Evolutionary conservation across 2,113 vertebrate genomes (phyloP), one percentile per base, ranked within the genome.

Genomic region (Aptenodytes patagonicus): DNA sequence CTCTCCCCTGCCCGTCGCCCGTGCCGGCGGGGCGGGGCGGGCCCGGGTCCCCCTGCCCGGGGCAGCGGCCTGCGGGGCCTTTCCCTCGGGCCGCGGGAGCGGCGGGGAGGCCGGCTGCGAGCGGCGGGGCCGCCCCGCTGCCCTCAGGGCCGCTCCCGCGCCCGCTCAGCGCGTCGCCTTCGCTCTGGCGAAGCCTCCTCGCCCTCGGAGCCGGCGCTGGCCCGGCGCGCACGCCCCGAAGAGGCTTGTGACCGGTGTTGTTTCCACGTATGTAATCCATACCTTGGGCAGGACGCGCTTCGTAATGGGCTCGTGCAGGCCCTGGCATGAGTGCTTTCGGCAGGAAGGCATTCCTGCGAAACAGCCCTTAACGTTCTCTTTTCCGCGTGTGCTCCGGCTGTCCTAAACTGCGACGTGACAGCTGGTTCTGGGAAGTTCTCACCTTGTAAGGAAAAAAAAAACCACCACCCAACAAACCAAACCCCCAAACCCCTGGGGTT

Each of bases 391-490:
- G 17, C 36, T 18, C 36, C 10, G 3, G 1, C 11, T 16, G 7
- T 2, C 57, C 22, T 2, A 0, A 9, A 0, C 36, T 1, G 68
- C 42, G 8, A 3, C 5, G 38, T 10, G 66, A 20, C n/a, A 5
- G 32, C 5, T 36, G 28, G 51, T 19, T 11, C 31, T 5, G 80
- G 57, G 83, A 65, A 80, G 72, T 77, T 87, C 21, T 0, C 68
- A 1, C 4, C 83, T 46, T 1, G 10, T 32, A 1, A 19, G 32
- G 1, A 10, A 6, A 5, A 6, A 49, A 7, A 32, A 7, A 40
- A 40, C 12, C 12, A 3, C 11, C 36, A 36, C 40, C 11, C 40
- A 12, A 40, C 12, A 36, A 36, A 36, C 36, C 36, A 9, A 36
- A 40, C 12, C 40, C 40, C 40, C 40, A 40, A 40, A 40, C 40